Percentiles rank a stretch among this genome's conserved stretches.
phyloP scores from a whole-genome alignment of 53 echinoderm and acorn worm species.

The Mesocentrotus franciscanus region DNA sequence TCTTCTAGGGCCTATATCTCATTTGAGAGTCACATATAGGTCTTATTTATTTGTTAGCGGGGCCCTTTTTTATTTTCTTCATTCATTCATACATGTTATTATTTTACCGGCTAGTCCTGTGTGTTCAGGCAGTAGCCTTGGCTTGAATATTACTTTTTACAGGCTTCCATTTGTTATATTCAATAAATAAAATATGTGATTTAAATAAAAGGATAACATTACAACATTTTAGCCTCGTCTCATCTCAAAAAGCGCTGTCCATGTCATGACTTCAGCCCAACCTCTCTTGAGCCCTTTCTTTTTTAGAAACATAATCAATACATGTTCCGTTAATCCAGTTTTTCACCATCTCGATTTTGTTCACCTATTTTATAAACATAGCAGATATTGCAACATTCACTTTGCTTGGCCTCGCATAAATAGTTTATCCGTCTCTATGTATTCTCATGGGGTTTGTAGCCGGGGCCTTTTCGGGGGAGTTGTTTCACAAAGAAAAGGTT shows the following conservation, averaged over 20 bases:
- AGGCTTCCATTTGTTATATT: too few relatives aligned
- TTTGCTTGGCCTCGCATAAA: neutral
- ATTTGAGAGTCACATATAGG: too few relatives aligned
- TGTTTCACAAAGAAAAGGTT: neutral
- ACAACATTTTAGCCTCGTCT: too few relatives aligned
- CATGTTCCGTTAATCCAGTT: neutral
- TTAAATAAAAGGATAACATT: too few relatives aligned
- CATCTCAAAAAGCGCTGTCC: neutral
- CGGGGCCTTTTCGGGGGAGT: neutral
- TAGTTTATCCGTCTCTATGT: neutral
- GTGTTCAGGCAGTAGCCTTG: too few relatives aligned
- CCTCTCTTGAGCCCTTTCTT: neutral
- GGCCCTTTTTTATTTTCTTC: too few relatives aligned
- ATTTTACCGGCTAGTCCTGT: too few relatives aligned
- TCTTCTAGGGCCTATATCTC: too few relatives aligned
- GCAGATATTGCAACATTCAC: constrained; percentile 13
- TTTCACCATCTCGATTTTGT: neutral
- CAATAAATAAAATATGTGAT: too few relatives aligned
- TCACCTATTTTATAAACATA: neutral
- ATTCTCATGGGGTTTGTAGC: neutral
- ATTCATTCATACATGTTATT: too few relatives aligned
- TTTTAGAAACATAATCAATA: neutral
- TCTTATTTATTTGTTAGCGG: too few relatives aligned
- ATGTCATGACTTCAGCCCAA: neutral
- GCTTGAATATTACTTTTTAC: too few relatives aligned